These are phyloP conservation scores for Thinocorus orbignyianus DNA, from an alignment of 2,113 vertebrate species.

Conservation along the genomic window DNA sequence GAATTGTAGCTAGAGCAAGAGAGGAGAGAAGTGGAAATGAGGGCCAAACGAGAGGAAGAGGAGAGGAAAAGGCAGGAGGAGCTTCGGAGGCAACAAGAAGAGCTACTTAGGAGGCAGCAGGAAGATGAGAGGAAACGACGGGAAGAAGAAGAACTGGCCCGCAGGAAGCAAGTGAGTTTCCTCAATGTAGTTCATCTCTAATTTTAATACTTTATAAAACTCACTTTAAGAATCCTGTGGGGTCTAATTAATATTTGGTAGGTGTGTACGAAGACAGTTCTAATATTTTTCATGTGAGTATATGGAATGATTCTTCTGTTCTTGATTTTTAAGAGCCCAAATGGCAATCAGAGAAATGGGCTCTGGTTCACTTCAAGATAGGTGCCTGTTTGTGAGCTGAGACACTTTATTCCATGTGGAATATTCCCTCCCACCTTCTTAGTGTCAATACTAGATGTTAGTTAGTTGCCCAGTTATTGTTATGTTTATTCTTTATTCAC, in stretches of 20 bases:
- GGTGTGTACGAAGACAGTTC: conserved; percentile 25
- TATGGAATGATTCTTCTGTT: neutral
- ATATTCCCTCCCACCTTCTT: neutral
- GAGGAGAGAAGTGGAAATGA: conserved; percentile 90
- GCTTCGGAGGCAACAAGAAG: conserved; percentile 85
- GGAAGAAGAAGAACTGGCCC: conserved; percentile 92
- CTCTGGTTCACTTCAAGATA: neutral
- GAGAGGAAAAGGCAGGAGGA: conserved; percentile 89
- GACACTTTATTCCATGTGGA: neutral
- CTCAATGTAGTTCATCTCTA: conserved; percentile 37
- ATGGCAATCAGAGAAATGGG: neutral
- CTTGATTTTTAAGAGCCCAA: neutral
- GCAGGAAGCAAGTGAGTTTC: conserved; percentile 89
- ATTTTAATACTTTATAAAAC: conserved; percentile 26
- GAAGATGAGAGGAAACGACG: conserved; percentile 91
- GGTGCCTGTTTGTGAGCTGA: neutral
- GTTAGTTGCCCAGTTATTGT: neutral
- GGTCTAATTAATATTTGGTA: conserved; percentile 47
- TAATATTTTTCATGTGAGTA: conserved; percentile 46
- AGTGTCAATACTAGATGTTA: neutral
- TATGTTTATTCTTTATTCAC: neutral
- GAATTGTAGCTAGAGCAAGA: conserved; percentile 89
- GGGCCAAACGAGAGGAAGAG: conserved; percentile 95
- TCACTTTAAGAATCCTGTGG: conserved; percentile 49
- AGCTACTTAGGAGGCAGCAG: conserved; percentile 87